Evolutionary conservation across 2,797 vertebrate genomes (phyloP).

Genomic region (Crocidura indochinensis): DNA sequence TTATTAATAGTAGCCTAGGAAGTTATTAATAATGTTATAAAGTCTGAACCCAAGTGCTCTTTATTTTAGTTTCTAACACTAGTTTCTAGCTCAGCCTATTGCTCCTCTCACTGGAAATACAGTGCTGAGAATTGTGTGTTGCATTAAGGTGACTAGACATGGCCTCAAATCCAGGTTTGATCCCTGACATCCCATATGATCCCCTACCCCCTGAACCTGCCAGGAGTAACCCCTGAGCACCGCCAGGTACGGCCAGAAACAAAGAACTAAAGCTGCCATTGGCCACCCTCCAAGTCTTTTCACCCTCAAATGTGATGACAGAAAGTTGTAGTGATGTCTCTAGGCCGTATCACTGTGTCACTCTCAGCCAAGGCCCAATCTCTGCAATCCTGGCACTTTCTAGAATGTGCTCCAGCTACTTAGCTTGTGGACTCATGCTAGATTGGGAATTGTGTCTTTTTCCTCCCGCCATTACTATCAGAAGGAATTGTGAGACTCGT

Average conservation of each 20-base stretch:
- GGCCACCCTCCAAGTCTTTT: constrained; percentile 58
- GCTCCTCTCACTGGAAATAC: constrained; percentile 52
- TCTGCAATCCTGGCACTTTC: too few species aligned
- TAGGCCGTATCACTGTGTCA: not conserved
- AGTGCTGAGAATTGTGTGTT: constrained; percentile 61
- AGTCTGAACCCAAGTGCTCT: constrained; percentile 73
- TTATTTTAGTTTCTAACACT: constrained; percentile 46
- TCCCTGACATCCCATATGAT: too few species aligned
- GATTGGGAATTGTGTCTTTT: constrained; percentile 86
- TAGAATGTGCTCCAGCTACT: too few species aligned
- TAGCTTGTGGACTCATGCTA: constrained; percentile 74
- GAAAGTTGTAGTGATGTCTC: constrained; percentile 36
- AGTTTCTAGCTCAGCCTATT: constrained; percentile 53
- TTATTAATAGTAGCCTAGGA: too few species aligned
- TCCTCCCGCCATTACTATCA: constrained; percentile 88
- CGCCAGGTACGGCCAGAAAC: too few species aligned
- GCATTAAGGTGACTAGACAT: constrained; percentile 71
- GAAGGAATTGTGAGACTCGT: constrained; percentile 87
- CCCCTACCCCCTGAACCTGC: too few species aligned
- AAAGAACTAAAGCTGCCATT: too few species aligned
- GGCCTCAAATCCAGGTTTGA: not conserved
- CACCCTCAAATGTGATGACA: constrained; percentile 38
- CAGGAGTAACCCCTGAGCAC: too few species aligned
- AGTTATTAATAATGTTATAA: too few species aligned
- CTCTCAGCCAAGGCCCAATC: constrained; percentile 59